Base-by-base conservation (phyloP, 2,888 invertebrate species). In the Conistra vaccinii region DNA sequence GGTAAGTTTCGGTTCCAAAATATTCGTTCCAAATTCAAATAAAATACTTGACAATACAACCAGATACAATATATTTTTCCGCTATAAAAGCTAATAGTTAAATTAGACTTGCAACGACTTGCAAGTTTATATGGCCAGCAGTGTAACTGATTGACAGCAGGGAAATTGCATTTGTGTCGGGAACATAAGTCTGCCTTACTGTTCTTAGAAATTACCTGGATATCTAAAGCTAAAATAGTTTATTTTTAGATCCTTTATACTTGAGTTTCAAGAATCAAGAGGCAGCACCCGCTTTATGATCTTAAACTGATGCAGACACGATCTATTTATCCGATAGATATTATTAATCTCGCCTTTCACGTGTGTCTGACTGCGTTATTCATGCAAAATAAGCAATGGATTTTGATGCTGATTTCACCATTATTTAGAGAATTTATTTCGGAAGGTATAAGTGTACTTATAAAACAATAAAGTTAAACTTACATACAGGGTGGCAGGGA, bases 161-260 rank as follows among this genome's bases (percentile, higher is more conserved):
- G 90, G 90, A 91, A 91, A 92, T 91, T 90, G 89, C 85, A 85
- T 85, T 79, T 78, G 68, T 66, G 69, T 73, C 78, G 58, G 29
- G 51, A 67, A 60, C 84, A 76, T 53, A 71, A 76, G n/a, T 60
- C 62, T 69, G 12, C 29, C 35, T 70, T 71, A 69, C 42, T 84
- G 58, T 73, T 81, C 65, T 76, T 53, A 45, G 67, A 68, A 76
- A 26, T 20, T 48, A 65, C 23, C 39, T 42, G n/a, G 26, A 57
- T 45, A 35, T 71, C 53, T 48, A 42, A 77, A 67, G 42, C 32
- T 23, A 39, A 45, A 57, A 35, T 9, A 48, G 39, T 65, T 42
- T 66, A 69, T 77, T 61, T 61, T 48, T 51, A 42, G 35, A 62
- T 12, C 0, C 39, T 55, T 45, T 69, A 29, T 72, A 20, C 26